A percentile compares a stretch with the other conserved stretches of the same genome.
Conservation (phyloP, 30 jellyfish, hydroid and myxozoan genomes). For the Calvadosia cruxmelitensis region DNA sequence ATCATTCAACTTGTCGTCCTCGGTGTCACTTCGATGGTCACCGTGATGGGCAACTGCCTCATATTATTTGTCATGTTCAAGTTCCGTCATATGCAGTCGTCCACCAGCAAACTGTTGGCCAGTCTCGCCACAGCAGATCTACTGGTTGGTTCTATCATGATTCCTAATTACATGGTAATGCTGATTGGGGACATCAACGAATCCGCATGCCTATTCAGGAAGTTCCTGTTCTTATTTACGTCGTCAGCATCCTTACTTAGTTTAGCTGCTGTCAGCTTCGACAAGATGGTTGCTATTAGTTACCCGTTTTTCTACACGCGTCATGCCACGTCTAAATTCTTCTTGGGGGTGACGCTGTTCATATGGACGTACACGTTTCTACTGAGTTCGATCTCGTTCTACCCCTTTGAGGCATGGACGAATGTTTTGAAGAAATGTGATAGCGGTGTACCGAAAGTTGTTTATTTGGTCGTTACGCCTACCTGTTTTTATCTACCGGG, state of each 20-base stretch:
- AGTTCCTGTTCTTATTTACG: constrained; percentile 44
- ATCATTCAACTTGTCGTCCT: constrained; percentile 18
- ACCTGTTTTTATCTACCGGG: constrained; percentile 65
- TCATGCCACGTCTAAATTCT: constrained; percentile 23
- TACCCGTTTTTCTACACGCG: constrained; percentile 54
- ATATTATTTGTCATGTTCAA: constrained; percentile 25
- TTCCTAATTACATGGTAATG: constrained; percentile 42
- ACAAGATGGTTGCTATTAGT: constrained; percentile 48
- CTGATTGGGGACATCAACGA: neutral
- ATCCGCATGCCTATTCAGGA: constrained; percentile 26
- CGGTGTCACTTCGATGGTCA: constrained; percentile 20
- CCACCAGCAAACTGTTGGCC: constrained; percentile 40
- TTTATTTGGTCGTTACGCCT: constrained; percentile 53
- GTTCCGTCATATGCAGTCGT: constrained; percentile 23
- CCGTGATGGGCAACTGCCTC: constrained; percentile 27
- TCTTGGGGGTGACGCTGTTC: constrained; percentile 14
- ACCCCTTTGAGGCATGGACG: constrained; percentile 33
- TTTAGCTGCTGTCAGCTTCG: constrained; percentile 54
- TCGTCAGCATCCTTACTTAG: constrained; percentile 61
- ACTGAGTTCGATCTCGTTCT: constrained; percentile 11
- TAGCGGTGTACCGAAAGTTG: constrained; percentile 60
- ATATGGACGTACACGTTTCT: constrained; percentile 37
- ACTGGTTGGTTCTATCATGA: constrained; percentile 51
- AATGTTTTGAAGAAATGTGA: constrained; percentile 21
- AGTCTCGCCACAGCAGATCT: constrained; percentile 68